Evolutionary conservation across 2,888 invertebrate genomes (phyloP), one percentile per base, ranked within the genome.

Genomic region (Cynaeus angustus): DNA sequence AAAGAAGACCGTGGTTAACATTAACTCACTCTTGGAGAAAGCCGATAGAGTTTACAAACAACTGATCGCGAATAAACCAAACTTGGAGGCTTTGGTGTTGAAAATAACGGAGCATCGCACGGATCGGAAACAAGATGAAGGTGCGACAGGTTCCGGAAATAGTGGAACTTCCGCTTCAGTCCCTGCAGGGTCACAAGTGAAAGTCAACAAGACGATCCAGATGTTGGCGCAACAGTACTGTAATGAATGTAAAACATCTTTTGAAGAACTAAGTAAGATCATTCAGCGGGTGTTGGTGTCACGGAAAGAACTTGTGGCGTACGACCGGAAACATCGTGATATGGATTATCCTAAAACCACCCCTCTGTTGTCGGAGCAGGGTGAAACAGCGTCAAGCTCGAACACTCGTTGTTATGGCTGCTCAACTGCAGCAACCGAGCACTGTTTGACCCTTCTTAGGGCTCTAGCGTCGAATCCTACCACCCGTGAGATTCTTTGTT

Each of bases 1-100:
- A 1, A 96, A 96, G 83, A 98, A 98, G 86, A 96, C 97, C 71
- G 94, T 98, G 16, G 91, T 93, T 37, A 93, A 93, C 38, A 98
- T 99, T 75, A 97, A 98, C 79, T 90, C 92, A 0, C 86, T 97
- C 71, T 85, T 99, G 58, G 98, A 98, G 79, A 97, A 97, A 81
- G 98, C 98, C 0, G 99, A 99, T 84, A 88, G 95, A 14, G 94
- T 97, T 10, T 98, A 98, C 84, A 92, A 96, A 65, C 96, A 96
- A 82, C 87, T 99, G 6, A 93, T 96, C 75, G 91, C 93, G 2
- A 95, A 96, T 81, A 96, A 97, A 81, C 97, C 97, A 1, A 91
- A 94, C 59, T 86, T 98, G 6, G 98, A 98, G 87, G 87, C 93
- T 28, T 85, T 97, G 0, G 89, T 97, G 45, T 89, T 95, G 79